These are phyloP conservation scores for Melitaea athalia DNA, from an alignment of 2,888 invertebrate species.

Conservation along the genomic window DNA sequence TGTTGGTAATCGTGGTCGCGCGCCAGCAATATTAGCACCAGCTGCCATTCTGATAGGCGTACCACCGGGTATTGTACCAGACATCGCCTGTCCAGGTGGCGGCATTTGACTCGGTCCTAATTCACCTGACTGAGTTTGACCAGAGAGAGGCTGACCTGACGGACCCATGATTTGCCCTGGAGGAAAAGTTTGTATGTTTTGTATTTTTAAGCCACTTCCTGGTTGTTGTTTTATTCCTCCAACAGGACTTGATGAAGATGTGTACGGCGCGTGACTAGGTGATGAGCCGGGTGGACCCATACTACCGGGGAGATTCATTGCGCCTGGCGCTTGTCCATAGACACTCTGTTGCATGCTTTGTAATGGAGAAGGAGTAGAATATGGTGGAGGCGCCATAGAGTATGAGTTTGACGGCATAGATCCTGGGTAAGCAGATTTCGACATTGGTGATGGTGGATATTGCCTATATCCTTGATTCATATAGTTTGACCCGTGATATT, in stretches of 20 bases:
- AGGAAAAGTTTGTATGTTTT: slow-evolving; percentile 72
- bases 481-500: slow-evolving; percentile 60
- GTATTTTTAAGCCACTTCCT: slow-evolving; percentile 62
- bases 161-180: slow-evolving; percentile 58
- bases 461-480: slow-evolving; percentile 63
- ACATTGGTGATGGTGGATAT: slow-evolving; percentile 57
- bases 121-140: slow-evolving; percentile 45
- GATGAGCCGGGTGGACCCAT: slow-evolving; percentile 55
- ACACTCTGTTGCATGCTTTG: slow-evolving; percentile 76
- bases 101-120: slow-evolving; percentile 46
- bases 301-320: slow-evolving; percentile 31
- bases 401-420: slow-evolving; percentile 54
- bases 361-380: slow-evolving; percentile 64
- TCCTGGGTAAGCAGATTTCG: slow-evolving; percentile 63
- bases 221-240: slow-evolving; percentile 61
- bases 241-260: slow-evolving; percentile 61
- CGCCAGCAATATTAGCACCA: slow-evolving; percentile 58
- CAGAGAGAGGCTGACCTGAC: slow-evolving; percentile 45
- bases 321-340: slow-evolving; percentile 57
- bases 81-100: slow-evolving; percentile 41
- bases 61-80: slow-evolving; percentile 59
- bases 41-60: slow-evolving; percentile 69
- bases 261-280: slow-evolving; percentile 53
- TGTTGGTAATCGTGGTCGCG: slow-evolving; percentile 64
- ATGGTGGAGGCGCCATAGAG: slow-evolving; percentile 58